Base-by-base conservation (phyloP, 2,797 vertebrate genomes). In the Poecilia velifera region DNA sequence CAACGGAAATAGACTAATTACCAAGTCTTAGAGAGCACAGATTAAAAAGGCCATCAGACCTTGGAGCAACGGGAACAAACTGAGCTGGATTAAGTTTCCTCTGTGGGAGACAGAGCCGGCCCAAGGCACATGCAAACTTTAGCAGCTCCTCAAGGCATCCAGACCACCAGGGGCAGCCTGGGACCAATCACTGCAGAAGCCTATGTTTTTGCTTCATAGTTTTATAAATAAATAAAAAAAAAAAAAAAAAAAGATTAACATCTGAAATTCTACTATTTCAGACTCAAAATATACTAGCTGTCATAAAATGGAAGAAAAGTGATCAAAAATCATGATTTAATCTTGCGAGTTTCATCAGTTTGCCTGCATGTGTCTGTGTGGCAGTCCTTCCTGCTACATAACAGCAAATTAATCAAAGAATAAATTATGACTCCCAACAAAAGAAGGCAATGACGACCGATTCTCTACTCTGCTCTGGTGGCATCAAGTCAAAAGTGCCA, bases 1-100 rank as follows among this genome's bases (percentile, higher is more conserved):
- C 84, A 85, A 90, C 94, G 92, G 83, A 95, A 95, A 96, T 96
- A 96, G 94, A 91, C 92, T 92, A 94, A 95, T 96, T 96, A 96
- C 87, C 82, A 68, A 92, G 94, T 91, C 94, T 96, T 90, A 94
- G 88, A 91, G 92, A 94, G 91, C 85, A 74, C 86, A 90, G 93
- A 94, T 96, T 96, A 95, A 89, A 94, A 92, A 89, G 94, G 93
- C 90, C 92, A 91, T 68, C 88, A 90, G 93, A 93, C 93, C 91
- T 90, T 82, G 85, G 87, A 91, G 94, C 91, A 92, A 90, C 90
- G 85, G 86, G 91, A 91, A 89, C 85, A 53, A 83, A 86, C 82
- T 95, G 94, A 95, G 90, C 93, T 92, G 94, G 93, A 94, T 95
- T 94, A 95, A 91, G 80, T 80, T 74, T 86, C 82, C 91, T 86